Evolutionary conservation across 2,113 vertebrate genomes (phyloP).

Genomic region (Bubo blakistoni): DNA sequence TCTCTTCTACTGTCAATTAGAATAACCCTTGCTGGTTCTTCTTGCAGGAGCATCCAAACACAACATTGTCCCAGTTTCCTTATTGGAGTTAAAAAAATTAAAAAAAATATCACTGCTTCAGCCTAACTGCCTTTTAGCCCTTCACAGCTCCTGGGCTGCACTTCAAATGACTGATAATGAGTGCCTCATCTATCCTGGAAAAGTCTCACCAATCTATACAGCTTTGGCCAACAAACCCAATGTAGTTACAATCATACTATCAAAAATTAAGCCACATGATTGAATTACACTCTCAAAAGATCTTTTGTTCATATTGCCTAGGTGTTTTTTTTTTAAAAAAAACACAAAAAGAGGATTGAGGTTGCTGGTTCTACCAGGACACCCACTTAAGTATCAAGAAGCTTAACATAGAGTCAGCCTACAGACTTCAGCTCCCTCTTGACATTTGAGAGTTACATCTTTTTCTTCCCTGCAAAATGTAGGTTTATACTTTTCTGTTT

Average conservation of each 20-base stretch:
- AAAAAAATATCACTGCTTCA: not conserved
- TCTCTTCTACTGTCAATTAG: not conserved
- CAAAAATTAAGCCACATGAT: not conserved
- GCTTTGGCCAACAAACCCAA: not conserved
- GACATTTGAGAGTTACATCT: not conserved
- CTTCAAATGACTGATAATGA: not conserved
- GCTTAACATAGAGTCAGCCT: not conserved
- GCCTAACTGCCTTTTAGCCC: not conserved
- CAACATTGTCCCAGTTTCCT: not conserved
- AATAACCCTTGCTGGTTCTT: not conserved
- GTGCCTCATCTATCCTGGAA: not conserved
- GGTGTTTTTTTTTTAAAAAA: not conserved
- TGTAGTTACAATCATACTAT: not conserved
- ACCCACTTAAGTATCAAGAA: not conserved
- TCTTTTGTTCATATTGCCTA: not conserved
- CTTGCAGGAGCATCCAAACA: not conserved
- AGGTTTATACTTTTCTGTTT: not conserved
- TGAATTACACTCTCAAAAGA: not conserved
- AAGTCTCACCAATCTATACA: not conserved
- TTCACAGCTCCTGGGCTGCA: not conserved
- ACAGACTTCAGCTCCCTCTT: not conserved
- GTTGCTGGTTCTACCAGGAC: not conserved
- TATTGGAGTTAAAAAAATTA: not conserved
- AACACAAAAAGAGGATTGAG: not conserved
- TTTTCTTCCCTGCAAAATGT: not conserved